Evolutionary conservation across 2,888 invertebrate species (phyloP), one percentile per base, ranked within the genome.

Genomic region (Steinernema carpocapsae): DNA sequence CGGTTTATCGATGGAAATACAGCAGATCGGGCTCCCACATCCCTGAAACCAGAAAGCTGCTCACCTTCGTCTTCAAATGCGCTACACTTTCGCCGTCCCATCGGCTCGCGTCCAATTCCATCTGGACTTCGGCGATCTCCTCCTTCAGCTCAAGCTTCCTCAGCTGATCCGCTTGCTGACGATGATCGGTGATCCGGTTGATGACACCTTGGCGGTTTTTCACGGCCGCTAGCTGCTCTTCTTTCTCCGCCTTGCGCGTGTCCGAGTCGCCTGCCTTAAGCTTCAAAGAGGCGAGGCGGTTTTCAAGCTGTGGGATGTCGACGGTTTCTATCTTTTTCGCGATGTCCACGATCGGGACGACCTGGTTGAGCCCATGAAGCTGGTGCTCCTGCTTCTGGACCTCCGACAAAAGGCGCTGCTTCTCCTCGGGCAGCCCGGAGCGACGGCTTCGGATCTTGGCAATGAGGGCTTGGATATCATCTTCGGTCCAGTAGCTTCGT

Each of bases 331-430:
- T 56, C 12, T 45, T 7, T 0, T 26, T 14, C 14, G 42, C 48
- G 26, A 72, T 51, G 12, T 77, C 75, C 0, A 74, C 74, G 29
- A 76, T 48, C 12, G 71, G 75, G 19, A 70, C 19, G 12, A 78
- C 77, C 26, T 72, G 29, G 42, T 80, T 80, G n/a, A 73, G 52
- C 2, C 72, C 59, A 4, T 37, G 37, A 26, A 81, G 72, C 17
- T 72, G 45, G 24, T 52, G 14, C 24, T 74, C 71, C 17, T 78
- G 59, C 12, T 51, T 46, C 29, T 74, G 74, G 22, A 74, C 74
- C 59, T 83, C 82, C 10, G 75, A 64, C 1, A 83, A 82, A 42
- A 83, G 74, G 29, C 74, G 64, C 10, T 42, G 72, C 14, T 56
- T 56, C n/a, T 71, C 46, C 26, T 75, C 46, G 24, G 72, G 70